Evolutionary conservation across 2,113 vertebrate genomes (phyloP).

Genomic region (Xiphophorus hellerii): DNA sequence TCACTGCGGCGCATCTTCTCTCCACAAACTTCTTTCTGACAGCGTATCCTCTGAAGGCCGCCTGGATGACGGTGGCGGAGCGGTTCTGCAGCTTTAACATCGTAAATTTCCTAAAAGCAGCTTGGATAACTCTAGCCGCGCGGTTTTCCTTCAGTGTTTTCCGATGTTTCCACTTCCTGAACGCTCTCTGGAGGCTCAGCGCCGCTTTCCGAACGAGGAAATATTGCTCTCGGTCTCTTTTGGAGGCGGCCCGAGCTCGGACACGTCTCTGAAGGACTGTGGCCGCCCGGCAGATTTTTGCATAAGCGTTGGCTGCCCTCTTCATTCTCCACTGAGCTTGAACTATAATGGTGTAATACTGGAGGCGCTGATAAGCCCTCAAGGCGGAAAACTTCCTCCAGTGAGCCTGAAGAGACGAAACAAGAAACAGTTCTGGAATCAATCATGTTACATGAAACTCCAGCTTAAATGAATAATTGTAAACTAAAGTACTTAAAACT

Average conservation of each 20-base stretch:
- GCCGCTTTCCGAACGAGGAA: conserved; percentile 68
- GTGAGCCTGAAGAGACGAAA: conserved; percentile 69
- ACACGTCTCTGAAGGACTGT: conserved; percentile 80
- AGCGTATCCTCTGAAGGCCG: conserved; percentile 79
- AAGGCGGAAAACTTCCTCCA: conserved; percentile 83
- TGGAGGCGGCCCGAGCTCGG: conserved; percentile 70
- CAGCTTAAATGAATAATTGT: not conserved
- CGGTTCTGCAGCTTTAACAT: conserved; percentile 62
- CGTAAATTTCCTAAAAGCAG: conserved; percentile 75
- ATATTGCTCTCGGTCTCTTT: conserved; percentile 70
- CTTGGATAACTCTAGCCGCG: conserved; percentile 81
- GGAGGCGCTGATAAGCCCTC: conserved; percentile 79
- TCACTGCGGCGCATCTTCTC: conserved; percentile 65
- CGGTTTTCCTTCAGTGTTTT: conserved; percentile 65
- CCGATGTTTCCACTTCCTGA: conserved; percentile 80
- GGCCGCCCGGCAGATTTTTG: conserved; percentile 71
- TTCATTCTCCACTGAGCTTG: conserved; percentile 86
- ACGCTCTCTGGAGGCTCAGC: conserved; percentile 80
- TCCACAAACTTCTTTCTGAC: conserved; percentile 66
- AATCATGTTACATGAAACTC: not conserved
- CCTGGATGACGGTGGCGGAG: conserved; percentile 85
- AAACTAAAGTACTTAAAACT: too few species aligned
- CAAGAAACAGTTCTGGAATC: conserved; percentile 3
- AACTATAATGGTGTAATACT: conserved; percentile 74
- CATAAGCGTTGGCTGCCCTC: conserved; percentile 75